Conservation (phyloP, 2,113 vertebrate genomes). For the Pica pica region DNA sequence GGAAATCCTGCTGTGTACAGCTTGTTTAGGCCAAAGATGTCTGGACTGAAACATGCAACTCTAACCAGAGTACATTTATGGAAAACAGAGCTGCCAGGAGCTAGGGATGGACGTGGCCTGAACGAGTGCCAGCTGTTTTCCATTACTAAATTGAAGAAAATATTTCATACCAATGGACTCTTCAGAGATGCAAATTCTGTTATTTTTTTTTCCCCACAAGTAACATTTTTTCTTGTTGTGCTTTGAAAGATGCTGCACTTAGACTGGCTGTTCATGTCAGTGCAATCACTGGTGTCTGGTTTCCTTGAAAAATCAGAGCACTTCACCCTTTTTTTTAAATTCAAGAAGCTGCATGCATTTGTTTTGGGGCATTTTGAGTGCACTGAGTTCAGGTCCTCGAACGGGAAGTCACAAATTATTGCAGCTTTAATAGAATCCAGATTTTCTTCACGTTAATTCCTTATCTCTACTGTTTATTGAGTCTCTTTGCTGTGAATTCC, state of each 20-base stretch:
- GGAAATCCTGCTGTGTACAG: slow-evolving; percentile 45
- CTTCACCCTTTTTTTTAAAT: neutral
- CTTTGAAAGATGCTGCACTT: neutral
- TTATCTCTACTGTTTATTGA: neutral
- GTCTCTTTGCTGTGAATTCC: neutral
- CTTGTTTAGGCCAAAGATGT: slow-evolving; percentile 59
- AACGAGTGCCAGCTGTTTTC: slow-evolving; percentile 10
- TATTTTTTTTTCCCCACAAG: neutral
- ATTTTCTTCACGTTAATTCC: neutral
- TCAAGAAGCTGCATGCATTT: neutral
- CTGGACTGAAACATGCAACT: slow-evolving; percentile 36
- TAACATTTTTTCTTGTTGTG: neutral
- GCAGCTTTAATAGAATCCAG: slow-evolving; percentile 1
- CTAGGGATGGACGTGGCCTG: neutral
- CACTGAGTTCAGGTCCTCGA: neutral
- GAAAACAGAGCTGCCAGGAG: slow-evolving; percentile 20
- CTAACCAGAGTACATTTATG: slow-evolving; percentile 18
- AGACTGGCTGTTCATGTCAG: neutral
- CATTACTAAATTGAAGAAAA: slow-evolving; percentile 17
- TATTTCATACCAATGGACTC: slow-evolving; percentile 13
- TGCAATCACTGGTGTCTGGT: neutral
- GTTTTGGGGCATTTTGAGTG: neutral
- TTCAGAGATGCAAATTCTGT: neutral
- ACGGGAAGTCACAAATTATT: neutral
- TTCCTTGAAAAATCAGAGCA: neutral